Evolutionary conservation across 2,797 vertebrate species (phyloP).

Genomic region (Nannoperca australis): DNA sequence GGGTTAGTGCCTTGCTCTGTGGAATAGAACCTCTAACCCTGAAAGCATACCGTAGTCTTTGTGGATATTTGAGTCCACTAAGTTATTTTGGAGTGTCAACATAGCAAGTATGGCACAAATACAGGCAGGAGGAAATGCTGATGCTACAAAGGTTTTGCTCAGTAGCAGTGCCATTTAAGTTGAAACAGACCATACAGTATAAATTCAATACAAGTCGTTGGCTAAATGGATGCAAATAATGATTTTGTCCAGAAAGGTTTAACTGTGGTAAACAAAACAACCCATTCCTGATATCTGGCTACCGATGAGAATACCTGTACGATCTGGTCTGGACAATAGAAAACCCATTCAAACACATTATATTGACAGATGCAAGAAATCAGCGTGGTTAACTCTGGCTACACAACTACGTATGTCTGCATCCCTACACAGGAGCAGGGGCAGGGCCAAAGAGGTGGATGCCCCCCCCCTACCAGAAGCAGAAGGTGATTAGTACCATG

Average conservation of each 20-base stretch:
- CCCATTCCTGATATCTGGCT: not conserved
- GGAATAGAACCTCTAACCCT: slow-evolving; percentile 34
- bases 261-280: not conserved
- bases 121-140: slow-evolving; percentile 20
- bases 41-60: slow-evolving; percentile 21
- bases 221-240: slow-evolving; percentile 14
- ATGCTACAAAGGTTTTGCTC: slow-evolving; percentile 11
- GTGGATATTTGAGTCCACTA: slow-evolving; percentile 1
- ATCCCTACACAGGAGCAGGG: not conserved
- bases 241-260: slow-evolving; percentile 11
- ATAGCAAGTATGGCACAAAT: slow-evolving; percentile 17
- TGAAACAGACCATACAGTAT: slow-evolving; percentile 4
- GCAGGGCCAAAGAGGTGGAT: not conserved
- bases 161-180: slow-evolving; percentile 1
- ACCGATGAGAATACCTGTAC: too few species aligned
- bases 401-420: not conserved
- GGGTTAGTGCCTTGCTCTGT: slow-evolving; percentile 13
- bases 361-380: not conserved
- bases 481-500: not conserved
- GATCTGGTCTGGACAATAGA: not conserved
- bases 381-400: not conserved
- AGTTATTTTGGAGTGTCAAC: slow-evolving; percentile 33
- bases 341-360: not conserved
- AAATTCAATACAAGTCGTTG: not conserved
- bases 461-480: not conserved